Conservation (phyloP, 2,113 vertebrate species). For the Oreochromis niloticus region DNA sequence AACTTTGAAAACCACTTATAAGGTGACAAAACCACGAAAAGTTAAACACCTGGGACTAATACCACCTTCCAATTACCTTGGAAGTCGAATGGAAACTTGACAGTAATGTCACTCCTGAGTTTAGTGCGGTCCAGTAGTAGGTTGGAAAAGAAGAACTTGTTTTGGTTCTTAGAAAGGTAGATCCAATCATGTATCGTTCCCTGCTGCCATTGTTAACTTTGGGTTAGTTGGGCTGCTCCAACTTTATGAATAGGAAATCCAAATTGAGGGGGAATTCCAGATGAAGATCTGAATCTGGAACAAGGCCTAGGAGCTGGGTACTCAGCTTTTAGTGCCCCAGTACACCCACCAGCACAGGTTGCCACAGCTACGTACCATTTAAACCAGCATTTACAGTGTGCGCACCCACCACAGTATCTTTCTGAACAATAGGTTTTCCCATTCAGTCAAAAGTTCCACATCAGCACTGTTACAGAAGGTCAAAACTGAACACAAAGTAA, state of each 20-base stretch:
- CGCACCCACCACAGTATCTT: neutral
- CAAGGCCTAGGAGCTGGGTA: neutral
- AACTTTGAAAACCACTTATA: too few species aligned
- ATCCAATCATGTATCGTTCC: neutral
- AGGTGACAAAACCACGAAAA: too few species aligned
- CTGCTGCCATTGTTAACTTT: neutral
- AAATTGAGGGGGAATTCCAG: neutral
- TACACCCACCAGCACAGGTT: neutral
- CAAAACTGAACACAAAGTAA: neutral
- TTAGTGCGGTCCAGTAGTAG: neutral
- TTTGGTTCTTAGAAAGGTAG: neutral
- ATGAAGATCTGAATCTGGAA: neutral
- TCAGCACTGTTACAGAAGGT: neutral
- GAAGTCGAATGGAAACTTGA: too few species aligned
- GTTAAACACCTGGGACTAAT: too few species aligned
- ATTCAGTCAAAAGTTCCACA: neutral
- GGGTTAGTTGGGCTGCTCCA: neutral
- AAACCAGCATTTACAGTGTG: neutral
- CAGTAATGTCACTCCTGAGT: too few species aligned
- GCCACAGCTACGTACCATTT: neutral
- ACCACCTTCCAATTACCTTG: too few species aligned
- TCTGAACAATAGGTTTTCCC: neutral
- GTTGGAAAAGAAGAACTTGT: neutral
- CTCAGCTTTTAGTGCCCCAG: neutral
- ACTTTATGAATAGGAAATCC: neutral